Conservation (phyloP, 2,113 vertebrate genomes). For the Hyperopisus bebe region DNA sequence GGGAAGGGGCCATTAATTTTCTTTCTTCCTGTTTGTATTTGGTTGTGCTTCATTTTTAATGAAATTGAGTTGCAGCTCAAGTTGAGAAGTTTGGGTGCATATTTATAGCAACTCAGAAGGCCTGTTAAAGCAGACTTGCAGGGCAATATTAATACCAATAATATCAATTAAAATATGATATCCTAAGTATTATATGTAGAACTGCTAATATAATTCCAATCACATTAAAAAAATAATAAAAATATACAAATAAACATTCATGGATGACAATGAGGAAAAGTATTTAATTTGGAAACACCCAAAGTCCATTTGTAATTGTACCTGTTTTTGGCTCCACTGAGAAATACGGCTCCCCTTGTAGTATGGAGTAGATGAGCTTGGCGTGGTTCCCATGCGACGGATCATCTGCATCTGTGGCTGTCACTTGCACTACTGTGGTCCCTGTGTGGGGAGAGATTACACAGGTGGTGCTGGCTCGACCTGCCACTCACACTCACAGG, state of each 20-base stretch:
- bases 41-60: not conserved
- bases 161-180: not conserved
- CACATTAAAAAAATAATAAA: not conserved
- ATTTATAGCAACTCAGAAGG: not conserved
- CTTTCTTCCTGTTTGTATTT: not conserved
- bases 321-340: slow-evolving; percentile 91
- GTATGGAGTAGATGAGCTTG: slow-evolving; percentile 82
- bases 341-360: slow-evolving; percentile 90
- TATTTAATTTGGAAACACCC: not conserved
- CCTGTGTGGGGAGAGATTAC: slow-evolving; percentile 57
- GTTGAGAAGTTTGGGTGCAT: not conserved
- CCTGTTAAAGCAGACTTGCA: not conserved
- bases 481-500: slow-evolving; percentile 40
- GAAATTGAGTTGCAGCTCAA: not conserved
- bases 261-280: not conserved
- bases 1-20: not conserved
- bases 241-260: not conserved
- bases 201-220: not conserved
- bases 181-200: not conserved
- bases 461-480: slow-evolving; percentile 38
- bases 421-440: slow-evolving; percentile 84
- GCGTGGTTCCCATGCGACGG: slow-evolving; percentile 73
- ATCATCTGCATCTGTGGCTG: slow-evolving; percentile 84
- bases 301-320: slow-evolving; percentile 42
- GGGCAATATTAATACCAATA: not conserved